Conservation (phyloP, 2,888 invertebrate genomes). For the Clostera curtula region DNA sequence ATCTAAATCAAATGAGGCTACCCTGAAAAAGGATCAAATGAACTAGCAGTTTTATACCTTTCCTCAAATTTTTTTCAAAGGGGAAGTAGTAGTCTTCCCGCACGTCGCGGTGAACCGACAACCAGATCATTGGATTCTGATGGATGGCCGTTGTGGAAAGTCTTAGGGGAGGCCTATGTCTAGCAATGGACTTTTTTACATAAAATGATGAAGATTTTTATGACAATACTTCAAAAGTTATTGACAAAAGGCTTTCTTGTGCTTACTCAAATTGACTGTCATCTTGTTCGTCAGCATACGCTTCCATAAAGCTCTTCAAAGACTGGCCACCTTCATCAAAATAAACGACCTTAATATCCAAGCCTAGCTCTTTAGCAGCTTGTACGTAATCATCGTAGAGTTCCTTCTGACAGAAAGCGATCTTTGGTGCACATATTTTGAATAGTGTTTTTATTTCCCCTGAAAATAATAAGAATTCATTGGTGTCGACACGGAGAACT, state of each 20-base stretch:
- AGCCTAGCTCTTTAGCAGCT: conserved; percentile 29
- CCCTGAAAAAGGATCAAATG: conserved; percentile 31
- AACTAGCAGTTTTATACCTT: too few relatives aligned
- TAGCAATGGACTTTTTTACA: too few relatives aligned
- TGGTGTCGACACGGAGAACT: not conserved
- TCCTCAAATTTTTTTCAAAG: too few relatives aligned
- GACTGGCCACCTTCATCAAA: conserved; percentile 40
- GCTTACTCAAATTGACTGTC: conserved; percentile 42
- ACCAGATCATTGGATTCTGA: too few relatives aligned
- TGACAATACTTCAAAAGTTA: too few relatives aligned
- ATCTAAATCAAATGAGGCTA: conserved; percentile 34
- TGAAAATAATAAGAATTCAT: conserved; percentile 22
- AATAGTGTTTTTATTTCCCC: conserved; percentile 44
- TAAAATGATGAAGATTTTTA: too few relatives aligned
- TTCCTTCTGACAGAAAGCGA: conserved; percentile 46
- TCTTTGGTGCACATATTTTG: conserved; percentile 37
- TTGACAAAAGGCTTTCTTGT: too few relatives aligned
- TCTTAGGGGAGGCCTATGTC: too few relatives aligned
- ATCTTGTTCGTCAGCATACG: conserved; percentile 22
- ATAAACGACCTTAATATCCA: conserved; percentile 36
- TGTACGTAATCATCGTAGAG: conserved; percentile 21
- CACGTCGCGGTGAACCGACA: too few relatives aligned
- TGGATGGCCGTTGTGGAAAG: too few relatives aligned
- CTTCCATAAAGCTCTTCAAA: conserved; percentile 32
- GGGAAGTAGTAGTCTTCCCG: too few relatives aligned